These are phyloP conservation scores for Amphilophus citrinellus DNA, from an alignment of 2,113 vertebrate species.

Conservation along the genomic window DNA sequence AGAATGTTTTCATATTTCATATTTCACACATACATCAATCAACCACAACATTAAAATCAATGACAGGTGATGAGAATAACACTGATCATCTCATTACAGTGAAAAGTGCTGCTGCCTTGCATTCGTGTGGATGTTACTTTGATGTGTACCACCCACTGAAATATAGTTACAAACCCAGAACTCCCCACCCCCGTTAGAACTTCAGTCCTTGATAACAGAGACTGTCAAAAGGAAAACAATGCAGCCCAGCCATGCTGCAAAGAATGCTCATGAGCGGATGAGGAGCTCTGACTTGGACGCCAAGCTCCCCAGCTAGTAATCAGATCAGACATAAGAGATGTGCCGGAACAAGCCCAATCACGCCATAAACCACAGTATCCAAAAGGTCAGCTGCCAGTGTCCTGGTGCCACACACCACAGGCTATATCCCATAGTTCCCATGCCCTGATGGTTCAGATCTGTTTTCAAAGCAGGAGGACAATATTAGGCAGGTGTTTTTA, in stretches of 20 bases:
- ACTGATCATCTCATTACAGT: not conserved
- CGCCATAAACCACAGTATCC: not conserved
- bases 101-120: not conserved
- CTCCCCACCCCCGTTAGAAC: not conserved
- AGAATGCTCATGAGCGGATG: not conserved
- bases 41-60: not conserved
- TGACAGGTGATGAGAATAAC: not conserved
- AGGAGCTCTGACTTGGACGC: not conserved
- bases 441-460: not conserved
- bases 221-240: not conserved
- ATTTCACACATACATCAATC: not conserved
- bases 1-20: conserved; percentile 6
- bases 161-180: not conserved
- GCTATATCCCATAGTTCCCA: not conserved
- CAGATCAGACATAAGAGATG: not conserved
- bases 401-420: not conserved
- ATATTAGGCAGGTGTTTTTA: not conserved
- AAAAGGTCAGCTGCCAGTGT: not conserved
- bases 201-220: not conserved
- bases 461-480: not conserved
- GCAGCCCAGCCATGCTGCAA: not conserved
- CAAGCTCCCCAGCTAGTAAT: not conserved
- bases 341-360: not conserved
- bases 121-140: not conserved
- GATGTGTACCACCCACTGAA: not conserved